These are phyloP conservation scores for Neoarius graeffei DNA, from an alignment of 2,113 vertebrate species.

Conservation along the genomic window DNA sequence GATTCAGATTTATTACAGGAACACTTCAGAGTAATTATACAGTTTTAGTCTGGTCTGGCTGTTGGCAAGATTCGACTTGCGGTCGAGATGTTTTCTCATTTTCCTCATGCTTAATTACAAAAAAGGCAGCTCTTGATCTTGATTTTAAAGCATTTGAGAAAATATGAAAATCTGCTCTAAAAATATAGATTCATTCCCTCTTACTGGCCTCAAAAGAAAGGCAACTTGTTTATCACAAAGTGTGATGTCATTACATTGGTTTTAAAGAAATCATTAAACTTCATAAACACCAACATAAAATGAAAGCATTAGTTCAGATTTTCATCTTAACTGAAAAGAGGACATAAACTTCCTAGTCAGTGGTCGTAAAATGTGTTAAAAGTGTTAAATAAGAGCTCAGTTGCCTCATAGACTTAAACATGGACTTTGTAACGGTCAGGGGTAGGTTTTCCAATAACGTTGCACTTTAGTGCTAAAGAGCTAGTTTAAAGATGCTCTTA, in stretches of 20 bases:
- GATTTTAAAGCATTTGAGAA: background rate
- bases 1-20: constrained; percentile 68
- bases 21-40: constrained; percentile 71
- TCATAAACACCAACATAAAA: background rate
- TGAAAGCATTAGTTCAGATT: background rate
- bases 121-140: constrained; percentile 40
- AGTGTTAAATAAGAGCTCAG: background rate
- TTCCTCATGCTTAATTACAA: constrained; percentile 55
- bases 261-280: constrained; percentile 4
- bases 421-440: background rate
- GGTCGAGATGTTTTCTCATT: constrained; percentile 50
- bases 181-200: background rate
- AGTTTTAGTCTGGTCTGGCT: constrained; percentile 50
- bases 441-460: no score
- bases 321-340: background rate
- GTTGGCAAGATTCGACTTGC: constrained; percentile 64
- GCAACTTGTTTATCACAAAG: constrained; percentile 12
- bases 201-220: constrained; percentile 29
- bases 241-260: constrained; percentile 24
- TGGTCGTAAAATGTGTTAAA: constrained; percentile 62
- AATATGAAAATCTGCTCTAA: constrained; percentile 18
- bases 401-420: background rate
- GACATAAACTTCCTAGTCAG: constrained; percentile 53
- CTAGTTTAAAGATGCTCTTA: no score
- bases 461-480: no score